These are phyloP conservation scores for Petrocephalus zakoni DNA, from an alignment of 2,113 vertebrate genomes.

Conservation along the genomic window DNA sequence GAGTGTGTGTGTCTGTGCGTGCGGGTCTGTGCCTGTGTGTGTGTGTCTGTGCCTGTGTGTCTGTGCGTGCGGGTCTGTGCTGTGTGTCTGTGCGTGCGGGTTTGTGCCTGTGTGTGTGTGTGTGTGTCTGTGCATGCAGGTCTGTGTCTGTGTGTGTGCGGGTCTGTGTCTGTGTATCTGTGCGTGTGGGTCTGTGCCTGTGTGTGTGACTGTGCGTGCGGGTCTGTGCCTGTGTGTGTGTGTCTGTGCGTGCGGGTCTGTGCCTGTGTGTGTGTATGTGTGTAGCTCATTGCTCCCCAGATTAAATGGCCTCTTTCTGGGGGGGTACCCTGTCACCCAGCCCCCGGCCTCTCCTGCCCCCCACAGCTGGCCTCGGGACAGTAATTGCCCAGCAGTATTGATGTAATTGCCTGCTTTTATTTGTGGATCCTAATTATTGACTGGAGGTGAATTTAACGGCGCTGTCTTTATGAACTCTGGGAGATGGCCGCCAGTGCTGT, in stretches of 20 bases:
- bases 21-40: too few species aligned
- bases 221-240: too few species aligned
- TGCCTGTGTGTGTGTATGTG: neutral
- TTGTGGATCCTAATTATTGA: slow-evolving; percentile 99
- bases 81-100: too few species aligned
- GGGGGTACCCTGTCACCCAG: slow-evolving; percentile 40
- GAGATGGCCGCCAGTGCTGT: slow-evolving; percentile 78
- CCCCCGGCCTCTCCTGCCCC: slow-evolving; percentile 77
- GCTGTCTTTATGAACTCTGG: slow-evolving; percentile 90
- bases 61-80: too few species aligned
- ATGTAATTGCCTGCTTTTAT: slow-evolving; percentile 99
- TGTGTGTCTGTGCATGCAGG: too few species aligned
- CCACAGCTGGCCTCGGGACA: slow-evolving; percentile 72
- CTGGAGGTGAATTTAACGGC: slow-evolving; percentile 98
- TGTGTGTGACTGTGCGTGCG: too few species aligned
- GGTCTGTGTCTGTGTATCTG: too few species aligned
- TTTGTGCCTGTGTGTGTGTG: too few species aligned
- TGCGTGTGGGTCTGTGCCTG: too few species aligned
- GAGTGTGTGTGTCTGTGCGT: too few species aligned
- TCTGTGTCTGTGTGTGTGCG: too few species aligned
- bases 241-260: neutral
- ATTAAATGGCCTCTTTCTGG: neutral
- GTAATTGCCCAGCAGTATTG: slow-evolving; percentile 84
- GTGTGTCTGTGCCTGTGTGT: too few species aligned
- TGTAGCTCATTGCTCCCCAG: neutral